phyloP scores from a whole-genome alignment of 1,140 invertebrate species.

The Drosophila repletoides region DNA sequence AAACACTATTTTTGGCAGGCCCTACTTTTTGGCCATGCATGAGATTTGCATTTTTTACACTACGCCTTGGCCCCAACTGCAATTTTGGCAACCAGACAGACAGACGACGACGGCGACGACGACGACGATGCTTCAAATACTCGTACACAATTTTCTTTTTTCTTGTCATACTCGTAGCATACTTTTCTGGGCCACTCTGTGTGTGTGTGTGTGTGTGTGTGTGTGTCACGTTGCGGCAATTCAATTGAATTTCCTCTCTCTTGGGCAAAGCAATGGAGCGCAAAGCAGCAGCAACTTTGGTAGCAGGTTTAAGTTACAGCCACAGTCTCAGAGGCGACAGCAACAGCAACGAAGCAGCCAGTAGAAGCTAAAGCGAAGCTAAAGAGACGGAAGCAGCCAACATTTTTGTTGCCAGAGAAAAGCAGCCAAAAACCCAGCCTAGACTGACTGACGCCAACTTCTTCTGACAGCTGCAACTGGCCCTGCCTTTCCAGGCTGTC shows the following conservation, averaged over 20 bases:
- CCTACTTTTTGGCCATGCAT: conserved; percentile 64
- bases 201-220: conserved; percentile 24
- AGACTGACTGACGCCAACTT: conserved; percentile 19
- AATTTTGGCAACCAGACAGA: no score
- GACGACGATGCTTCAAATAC: conserved; percentile 39
- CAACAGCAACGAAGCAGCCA: not conserved
- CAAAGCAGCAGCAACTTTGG: not conserved
- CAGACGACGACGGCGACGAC: no score
- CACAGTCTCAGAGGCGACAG: conserved; percentile 1
- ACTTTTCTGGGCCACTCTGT: conserved; percentile 67
- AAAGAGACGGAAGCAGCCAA: conserved; percentile 8
- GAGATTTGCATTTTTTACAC: conserved; percentile 76
- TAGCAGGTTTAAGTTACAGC: conserved; percentile 46
- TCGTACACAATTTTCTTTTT: no score
- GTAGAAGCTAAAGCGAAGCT: no score
- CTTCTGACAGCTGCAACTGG: not conserved
- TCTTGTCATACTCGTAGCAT: no score
- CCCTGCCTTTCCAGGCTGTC: not conserved
- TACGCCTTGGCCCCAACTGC: not conserved
- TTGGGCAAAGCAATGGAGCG: conserved; percentile 50
- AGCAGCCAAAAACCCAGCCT: no score
- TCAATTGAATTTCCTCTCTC: conserved; percentile 73
- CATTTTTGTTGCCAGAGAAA: conserved; percentile 17
- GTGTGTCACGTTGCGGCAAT: conserved; percentile 61
- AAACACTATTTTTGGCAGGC: conserved; percentile 73